Evolutionary conservation across 2,797 vertebrate species (phyloP), one percentile per base, ranked within the genome.

Genomic region (Sciurus vulgaris): DNA sequence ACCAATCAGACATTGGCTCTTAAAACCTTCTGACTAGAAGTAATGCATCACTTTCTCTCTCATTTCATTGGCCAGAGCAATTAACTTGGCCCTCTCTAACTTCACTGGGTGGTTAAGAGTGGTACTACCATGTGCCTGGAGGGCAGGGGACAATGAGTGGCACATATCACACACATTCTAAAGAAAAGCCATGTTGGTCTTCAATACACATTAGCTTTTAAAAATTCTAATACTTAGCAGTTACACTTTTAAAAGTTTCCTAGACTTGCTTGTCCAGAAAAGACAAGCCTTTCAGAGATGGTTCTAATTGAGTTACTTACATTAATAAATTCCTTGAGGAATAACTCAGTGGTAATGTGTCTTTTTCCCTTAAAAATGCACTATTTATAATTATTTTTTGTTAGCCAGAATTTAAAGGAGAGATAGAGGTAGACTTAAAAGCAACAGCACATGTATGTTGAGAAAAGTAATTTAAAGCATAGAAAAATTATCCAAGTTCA

Each of bases 311-410:
- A 26, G 20, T 92, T 83, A 77, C 14, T 20, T 59, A 61, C 70
- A 41, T 41, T 35, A 82, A 88, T 7, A 15, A 91, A 18, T 79
- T 91, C 26, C n/a, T 93, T 92, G 33, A 90, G 51, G 81, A 69
- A 93, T 54, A 84, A 92, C 54, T 97, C 44, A 76, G 1, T 93
- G 67, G 35, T 82, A 33, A 30, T 82, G 41, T 84, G 92, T 91
- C 5, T 41, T 92, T 92, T 93, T 85, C 6, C 41, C 51, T 87
- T 84, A 91, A 82, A 86, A 88, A 76, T 56, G 51, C 17, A 79
- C 35, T 77, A 35, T 54, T 93, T 87, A 67, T 94, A 95, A 94
- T 86, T 35, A 93, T 88, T 92, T 85, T 79, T 91, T 76, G 56
- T 83, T 91, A 90, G 51, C 78, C 83, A 59, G 69, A 79, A 63